A percentile compares a stretch with the other conserved stretches of the same genome.
Evolutionary conservation across 2,888 invertebrate species (phyloP).

Genomic region (Phania funesta): DNA sequence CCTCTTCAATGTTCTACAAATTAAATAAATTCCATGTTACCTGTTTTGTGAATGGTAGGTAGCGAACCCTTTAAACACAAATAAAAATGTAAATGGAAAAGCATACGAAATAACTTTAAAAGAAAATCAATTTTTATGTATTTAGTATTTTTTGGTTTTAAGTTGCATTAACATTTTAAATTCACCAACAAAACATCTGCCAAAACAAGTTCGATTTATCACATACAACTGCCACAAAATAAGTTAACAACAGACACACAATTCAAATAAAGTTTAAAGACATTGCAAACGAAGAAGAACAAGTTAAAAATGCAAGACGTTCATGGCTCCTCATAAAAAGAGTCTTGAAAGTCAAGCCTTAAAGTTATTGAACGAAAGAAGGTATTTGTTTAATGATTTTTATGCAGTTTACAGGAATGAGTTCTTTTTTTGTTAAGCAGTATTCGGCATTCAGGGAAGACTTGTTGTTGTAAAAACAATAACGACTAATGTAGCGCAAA

Average conservation of each 20-base stretch:
- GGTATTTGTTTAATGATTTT: constrained; percentile 21
- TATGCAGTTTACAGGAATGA: not conserved
- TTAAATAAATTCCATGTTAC: constrained; percentile 16
- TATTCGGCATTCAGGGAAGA: constrained; percentile 1
- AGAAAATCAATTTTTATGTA: constrained; percentile 60
- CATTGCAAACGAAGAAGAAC: constrained; percentile 11
- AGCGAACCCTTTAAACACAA: not conserved
- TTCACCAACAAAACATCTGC: constrained; percentile 64
- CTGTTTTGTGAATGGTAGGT: not conserved
- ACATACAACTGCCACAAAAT: constrained; percentile 23
- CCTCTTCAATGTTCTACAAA: constrained; percentile 5
- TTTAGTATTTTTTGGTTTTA: constrained; percentile 37
- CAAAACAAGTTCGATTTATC: constrained; percentile 66
- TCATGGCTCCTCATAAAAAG: constrained; percentile 15
- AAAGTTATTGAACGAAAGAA: constrained; percentile 55
- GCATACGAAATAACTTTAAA: constrained; percentile 48
- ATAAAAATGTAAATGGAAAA: constrained; percentile 8
- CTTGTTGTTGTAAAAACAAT: not conserved
- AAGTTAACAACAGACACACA: not conserved
- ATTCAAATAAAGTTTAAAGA: constrained; percentile 14
- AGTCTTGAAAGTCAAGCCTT: constrained; percentile 38
- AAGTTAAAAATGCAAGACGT: constrained; percentile 17
- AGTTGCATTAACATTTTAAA: not conserved
- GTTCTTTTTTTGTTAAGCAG: not conserved
- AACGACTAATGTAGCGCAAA: not conserved